Conservation (phyloP, 2,113 vertebrate genomes). For the Oryzias woworae region DNA sequence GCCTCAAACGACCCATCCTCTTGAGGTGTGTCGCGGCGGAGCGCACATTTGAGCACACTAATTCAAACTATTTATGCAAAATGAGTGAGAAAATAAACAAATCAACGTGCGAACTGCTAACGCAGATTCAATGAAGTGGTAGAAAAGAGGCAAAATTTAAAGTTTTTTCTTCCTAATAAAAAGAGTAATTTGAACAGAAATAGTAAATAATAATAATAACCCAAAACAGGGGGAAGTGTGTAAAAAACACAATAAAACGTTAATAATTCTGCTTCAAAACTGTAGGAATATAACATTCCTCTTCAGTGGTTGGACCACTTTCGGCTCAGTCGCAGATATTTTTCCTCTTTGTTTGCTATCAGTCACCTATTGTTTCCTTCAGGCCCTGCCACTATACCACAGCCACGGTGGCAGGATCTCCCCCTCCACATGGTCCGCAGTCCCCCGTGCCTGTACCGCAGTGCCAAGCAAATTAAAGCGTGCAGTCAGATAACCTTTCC, state of each 20-base stretch:
- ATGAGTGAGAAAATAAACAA: neutral
- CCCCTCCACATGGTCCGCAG: constrained; percentile 73
- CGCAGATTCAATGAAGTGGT: too few species aligned
- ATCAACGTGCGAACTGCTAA: neutral
- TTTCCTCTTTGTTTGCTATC: constrained; percentile 37
- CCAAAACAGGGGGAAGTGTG: too few species aligned
- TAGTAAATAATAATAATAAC: too few species aligned
- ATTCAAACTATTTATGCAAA: constrained; percentile 37
- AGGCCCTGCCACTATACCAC: constrained; percentile 39
- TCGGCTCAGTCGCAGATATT: neutral
- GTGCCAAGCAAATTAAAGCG: constrained; percentile 80
- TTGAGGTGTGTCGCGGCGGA: constrained; percentile 31
- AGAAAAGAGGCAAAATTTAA: too few species aligned
- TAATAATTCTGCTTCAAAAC: too few species aligned
- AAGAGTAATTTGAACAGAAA: too few species aligned
- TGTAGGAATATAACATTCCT: too few species aligned
- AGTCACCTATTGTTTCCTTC: constrained; percentile 44
- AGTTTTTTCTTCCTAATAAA: too few species aligned
- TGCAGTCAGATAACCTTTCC: constrained; percentile 83
- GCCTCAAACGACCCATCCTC: constrained; percentile 52
- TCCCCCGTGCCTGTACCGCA: constrained; percentile 75
- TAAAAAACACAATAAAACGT: too few species aligned
- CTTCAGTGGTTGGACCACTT: too few species aligned
- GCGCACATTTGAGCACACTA: constrained; percentile 13
- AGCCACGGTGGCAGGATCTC: constrained; percentile 40